Evolutionary conservation across 2,113 vertebrate genomes (phyloP).

Genomic region (Cervus canadensis): DNA sequence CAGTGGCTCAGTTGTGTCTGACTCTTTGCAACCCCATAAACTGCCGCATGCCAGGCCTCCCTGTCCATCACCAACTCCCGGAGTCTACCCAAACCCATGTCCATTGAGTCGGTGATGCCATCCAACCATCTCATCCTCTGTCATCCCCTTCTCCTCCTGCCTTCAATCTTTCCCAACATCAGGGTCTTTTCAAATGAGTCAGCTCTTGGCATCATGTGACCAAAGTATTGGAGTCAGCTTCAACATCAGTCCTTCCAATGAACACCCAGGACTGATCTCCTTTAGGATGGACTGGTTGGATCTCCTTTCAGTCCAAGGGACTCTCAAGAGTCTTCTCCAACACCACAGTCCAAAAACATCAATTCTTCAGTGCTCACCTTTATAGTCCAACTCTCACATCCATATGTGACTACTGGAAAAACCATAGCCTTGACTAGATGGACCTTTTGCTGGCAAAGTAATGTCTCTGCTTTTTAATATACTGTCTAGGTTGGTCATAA

Average conservation of each 20-base stretch:
- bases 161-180: neutral
- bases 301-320: neutral
- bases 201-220: neutral
- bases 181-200: neutral
- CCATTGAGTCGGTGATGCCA: neutral
- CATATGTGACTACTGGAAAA: neutral
- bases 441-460: neutral
- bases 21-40: neutral
- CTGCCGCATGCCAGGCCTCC: neutral
- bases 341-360: neutral
- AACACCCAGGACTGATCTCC: neutral
- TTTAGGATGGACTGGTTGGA: neutral
- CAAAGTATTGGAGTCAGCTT: neutral
- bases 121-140: neutral
- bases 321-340: neutral
- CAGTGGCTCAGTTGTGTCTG: rapidly evolving
- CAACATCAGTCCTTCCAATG: neutral
- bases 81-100: neutral
- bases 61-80: neutral
- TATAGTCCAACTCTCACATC: neutral
- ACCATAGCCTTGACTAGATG: neutral
- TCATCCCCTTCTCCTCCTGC: neutral
- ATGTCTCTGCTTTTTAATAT: neutral
- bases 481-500: neutral
- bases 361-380: neutral